Evolutionary conservation across 2,888 invertebrate species (phyloP).

Genomic region (Harpagoxenus sublaevis): DNA sequence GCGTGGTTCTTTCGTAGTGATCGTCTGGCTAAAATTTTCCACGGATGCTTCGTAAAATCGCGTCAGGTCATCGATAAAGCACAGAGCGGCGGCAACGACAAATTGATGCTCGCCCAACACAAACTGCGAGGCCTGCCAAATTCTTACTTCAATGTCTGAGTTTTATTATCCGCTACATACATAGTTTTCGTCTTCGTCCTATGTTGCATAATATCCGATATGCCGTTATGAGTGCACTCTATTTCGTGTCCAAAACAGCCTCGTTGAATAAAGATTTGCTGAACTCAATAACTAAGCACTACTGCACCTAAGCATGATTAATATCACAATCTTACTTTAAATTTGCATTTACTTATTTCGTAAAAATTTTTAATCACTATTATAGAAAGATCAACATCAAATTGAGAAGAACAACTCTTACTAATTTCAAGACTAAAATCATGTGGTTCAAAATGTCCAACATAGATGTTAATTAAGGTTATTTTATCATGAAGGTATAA

Average conservation of each 20-base stretch:
- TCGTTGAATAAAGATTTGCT: conserved; percentile 6
- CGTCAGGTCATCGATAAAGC: conserved; percentile 2
- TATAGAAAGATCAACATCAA: background rate
- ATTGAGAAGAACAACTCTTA: background rate
- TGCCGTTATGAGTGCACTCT: too few relatives aligned
- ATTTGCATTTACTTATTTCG: background rate
- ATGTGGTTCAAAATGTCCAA: background rate
- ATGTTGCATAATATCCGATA: background rate
- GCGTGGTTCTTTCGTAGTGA: background rate
- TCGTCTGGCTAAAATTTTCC: conserved; percentile 1
- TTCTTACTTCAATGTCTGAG: background rate
- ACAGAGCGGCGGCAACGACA: background rate
- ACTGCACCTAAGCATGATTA: background rate
- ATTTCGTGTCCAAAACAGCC: background rate
- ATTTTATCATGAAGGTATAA: background rate
- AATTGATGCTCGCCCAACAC: conserved; percentile 19
- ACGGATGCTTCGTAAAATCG: conserved; percentile 3
- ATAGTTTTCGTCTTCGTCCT: background rate
- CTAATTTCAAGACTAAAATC: background rate
- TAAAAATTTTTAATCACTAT: background rate
- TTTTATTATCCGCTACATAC: conserved; percentile 30
- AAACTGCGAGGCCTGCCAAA: conserved; percentile 23
- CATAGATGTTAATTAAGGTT: background rate
- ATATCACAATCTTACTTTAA: background rate
- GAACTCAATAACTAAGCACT: background rate